A percentile compares a stretch with the other conserved stretches of the same genome.
These are phyloP conservation scores for Amphiprion clarkii DNA, from an alignment of 2,797 vertebrate species.

Conservation along the genomic window DNA sequence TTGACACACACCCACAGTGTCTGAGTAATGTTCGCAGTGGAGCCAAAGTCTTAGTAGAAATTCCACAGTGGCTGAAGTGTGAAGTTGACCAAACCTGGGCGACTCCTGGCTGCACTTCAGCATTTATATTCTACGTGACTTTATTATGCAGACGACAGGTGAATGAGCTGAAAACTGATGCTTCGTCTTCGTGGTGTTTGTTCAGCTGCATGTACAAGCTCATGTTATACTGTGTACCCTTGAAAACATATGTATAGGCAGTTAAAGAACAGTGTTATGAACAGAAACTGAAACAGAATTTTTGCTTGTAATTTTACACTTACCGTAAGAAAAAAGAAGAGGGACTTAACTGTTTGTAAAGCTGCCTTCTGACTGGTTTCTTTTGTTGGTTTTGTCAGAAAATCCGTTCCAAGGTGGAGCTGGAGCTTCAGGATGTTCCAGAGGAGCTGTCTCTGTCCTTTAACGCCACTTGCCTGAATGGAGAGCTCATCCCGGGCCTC, in stretches of 20 bases:
- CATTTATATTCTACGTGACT: slow-evolving; percentile 19
- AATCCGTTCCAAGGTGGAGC: slow-evolving; percentile 97
- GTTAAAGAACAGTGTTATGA: too few species aligned
- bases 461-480: slow-evolving; percentile 95
- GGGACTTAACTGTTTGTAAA: neutral
- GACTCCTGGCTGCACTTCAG: slow-evolving; percentile 19
- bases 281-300: too few species aligned
- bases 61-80: slow-evolving; percentile 36
- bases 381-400: slow-evolving; percentile 82
- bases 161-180: slow-evolving; percentile 4
- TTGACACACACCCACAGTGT: slow-evolving; percentile 70
- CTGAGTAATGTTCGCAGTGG: slow-evolving; percentile 59
- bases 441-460: slow-evolving; percentile 95
- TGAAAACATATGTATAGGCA: neutral
- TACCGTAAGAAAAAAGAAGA: neutral
- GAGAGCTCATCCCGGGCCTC: slow-evolving; percentile 92
- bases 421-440: slow-evolving; percentile 95
- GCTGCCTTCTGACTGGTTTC: neutral
- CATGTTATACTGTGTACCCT: neutral
- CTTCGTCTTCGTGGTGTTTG: neutral
- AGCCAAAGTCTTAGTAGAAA: slow-evolving; percentile 45
- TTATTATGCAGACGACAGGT: slow-evolving; percentile 12
- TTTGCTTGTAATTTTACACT: neutral
- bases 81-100: slow-evolving; percentile 52
- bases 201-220: neutral